phyloP scores from a whole-genome alignment of 2,797 vertebrate genomes.

The Acanthiza pusilla region DNA sequence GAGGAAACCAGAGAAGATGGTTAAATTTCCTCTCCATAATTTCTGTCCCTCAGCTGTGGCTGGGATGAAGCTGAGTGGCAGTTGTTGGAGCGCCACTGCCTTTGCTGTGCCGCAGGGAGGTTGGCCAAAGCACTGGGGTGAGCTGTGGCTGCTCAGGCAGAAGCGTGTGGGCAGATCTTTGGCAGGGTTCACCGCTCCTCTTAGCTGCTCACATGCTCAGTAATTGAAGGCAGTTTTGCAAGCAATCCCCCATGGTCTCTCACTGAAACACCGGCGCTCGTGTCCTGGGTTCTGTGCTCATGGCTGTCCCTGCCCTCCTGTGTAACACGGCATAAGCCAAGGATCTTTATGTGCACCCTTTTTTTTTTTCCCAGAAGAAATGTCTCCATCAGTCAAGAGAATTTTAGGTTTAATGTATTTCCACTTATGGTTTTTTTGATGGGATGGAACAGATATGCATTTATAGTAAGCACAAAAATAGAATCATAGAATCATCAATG shows the following conservation, averaged over 20 bases:
- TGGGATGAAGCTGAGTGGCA: not conserved
- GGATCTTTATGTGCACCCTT: not conserved
- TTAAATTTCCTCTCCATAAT: not conserved
- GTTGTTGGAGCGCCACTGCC: not conserved
- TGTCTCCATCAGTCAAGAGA: not conserved
- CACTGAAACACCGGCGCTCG: fast-evolving
- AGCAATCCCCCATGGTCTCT: not conserved
- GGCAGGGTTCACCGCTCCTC: not conserved
- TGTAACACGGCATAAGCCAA: not conserved
- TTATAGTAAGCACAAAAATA: not conserved
- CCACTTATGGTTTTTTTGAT: not conserved
- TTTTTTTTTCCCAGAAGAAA: not conserved
- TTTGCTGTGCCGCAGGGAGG: not conserved
- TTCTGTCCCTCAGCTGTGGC: not conserved
- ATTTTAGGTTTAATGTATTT: not conserved
- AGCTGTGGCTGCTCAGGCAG: not conserved
- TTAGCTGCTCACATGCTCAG: not conserved
- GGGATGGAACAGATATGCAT: not conserved
- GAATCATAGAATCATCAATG: not conserved
- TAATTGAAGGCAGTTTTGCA: not conserved
- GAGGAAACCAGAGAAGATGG: not conserved
- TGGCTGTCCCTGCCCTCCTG: not conserved
- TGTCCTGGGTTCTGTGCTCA: not conserved
- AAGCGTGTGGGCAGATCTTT: not conserved
- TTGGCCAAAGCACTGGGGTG: not conserved